Percentiles rank a stretch among this genome's conserved stretches.
Conservation (phyloP, 2,888 invertebrate genomes). For the Disparrhopalites patrizii region DNA sequence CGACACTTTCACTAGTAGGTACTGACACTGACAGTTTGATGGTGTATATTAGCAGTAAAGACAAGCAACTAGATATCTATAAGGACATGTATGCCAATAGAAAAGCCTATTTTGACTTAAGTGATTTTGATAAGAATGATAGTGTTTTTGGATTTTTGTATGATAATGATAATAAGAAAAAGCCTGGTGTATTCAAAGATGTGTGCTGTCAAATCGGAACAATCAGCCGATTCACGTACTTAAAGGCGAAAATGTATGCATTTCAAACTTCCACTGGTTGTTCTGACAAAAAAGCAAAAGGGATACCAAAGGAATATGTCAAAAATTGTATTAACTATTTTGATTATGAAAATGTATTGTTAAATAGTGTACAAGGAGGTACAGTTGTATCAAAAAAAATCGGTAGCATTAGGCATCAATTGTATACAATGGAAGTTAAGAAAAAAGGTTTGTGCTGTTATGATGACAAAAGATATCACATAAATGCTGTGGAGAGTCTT, state of each 20-base stretch:
- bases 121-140: conserved; percentile 45
- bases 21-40: conserved; percentile 49
- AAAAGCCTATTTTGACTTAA: conserved; percentile 42
- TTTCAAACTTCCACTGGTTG: neutral
- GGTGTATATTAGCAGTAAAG: conserved; percentile 43
- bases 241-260: conserved; percentile 24
- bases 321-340: neutral
- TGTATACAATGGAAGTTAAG: neutral
- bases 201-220: conserved; percentile 37
- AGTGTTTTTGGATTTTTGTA: conserved; percentile 36
- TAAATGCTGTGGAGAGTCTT: neutral
- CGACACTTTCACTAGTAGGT: neutral
- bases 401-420: neutral
- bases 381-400: no score
- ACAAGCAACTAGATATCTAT: conserved; percentile 34
- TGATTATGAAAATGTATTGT: neutral
- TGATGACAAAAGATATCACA: conserved; percentile 9
- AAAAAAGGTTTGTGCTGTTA: conserved; percentile 1
- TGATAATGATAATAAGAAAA: conserved; percentile 48
- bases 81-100: conserved; percentile 39
- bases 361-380: neutral
- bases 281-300: conserved; percentile 8
- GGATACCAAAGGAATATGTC: conserved; percentile 4
- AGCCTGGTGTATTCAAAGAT: conserved; percentile 49
- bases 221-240: conserved; percentile 46